Evolutionary conservation across 1,140 invertebrate species (phyloP), one percentile per base, ranked within the genome.

Genomic region (Euborellia annulipes): DNA sequence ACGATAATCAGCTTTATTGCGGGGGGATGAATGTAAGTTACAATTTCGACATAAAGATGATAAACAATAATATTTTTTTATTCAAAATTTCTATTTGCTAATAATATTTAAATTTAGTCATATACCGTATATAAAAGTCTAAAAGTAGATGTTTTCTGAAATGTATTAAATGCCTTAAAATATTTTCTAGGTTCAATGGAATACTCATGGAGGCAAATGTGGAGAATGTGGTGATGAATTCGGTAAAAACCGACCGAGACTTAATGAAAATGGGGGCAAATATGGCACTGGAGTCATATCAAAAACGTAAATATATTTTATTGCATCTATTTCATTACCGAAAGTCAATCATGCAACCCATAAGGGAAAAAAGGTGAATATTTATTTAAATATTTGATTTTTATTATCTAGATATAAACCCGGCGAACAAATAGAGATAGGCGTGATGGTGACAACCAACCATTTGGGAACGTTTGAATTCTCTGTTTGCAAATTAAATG

Each of bases 1-100:
- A 75, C 39, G 81, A 83, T 53, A 77, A 79, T 52, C 65, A 70
- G 42, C 63, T 75, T 23, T 80, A 67, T 57, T 84, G 81, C 56
- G 80, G 79, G 21, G 78, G 79, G 45, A 62, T 65, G 43, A 49
- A 52, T 43, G 74, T 77, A 60, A 66, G 62, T 58, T n/a, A n/a
- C n/a, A n/a, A n/a, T n/a, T n/a, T n/a, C n/a, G n/a, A n/a, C n/a
- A n/a, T n/a, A n/a, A n/a, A n/a, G n/a, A n/a, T n/a, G n/a, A n/a
- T n/a, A n/a, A n/a, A n/a, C n/a, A n/a, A n/a, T n/a, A n/a, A n/a
- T n/a, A n/a, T n/a, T n/a, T n/a, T n/a, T n/a, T n/a, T n/a, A n/a
- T n/a, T n/a, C n/a, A 40, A 38, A 27, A n/a, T 16, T 19, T 37
- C 14, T 36, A 22, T 30, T 37, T 47, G 57, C 37, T 57, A 21